phyloP scores from a whole-genome alignment of 2,113 vertebrate genomes.

The Scomber scombrus region DNA sequence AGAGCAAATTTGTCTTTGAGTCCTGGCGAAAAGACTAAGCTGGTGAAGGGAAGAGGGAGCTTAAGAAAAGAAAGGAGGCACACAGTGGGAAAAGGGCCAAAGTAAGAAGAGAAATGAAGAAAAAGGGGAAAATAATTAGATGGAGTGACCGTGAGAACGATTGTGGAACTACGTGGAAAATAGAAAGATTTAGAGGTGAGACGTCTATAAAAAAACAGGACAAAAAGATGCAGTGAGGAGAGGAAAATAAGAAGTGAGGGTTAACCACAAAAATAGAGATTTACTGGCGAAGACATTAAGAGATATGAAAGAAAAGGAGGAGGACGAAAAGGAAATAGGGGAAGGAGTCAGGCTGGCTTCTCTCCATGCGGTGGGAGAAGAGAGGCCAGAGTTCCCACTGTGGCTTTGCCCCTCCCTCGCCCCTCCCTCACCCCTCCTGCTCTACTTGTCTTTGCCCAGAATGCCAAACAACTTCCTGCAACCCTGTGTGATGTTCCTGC shows the following conservation, averaged over 20 bases:
- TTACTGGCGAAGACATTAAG: conserved; percentile 35
- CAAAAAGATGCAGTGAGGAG: background rate
- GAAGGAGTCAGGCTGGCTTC: conserved; percentile 62
- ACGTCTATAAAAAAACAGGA: background rate
- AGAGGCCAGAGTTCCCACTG: conserved; percentile 70
- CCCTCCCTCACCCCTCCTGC: conserved; percentile 54
- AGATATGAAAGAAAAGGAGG: conserved; percentile 24
- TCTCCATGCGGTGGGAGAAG: conserved; percentile 54
- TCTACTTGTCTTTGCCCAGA: conserved; percentile 58
- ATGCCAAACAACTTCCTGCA: conserved; percentile 74
- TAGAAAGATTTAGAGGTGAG: conserved; percentile 48
- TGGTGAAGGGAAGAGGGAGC: conserved; percentile 58
- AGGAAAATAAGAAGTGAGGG: background rate
- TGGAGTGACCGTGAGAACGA: conserved; percentile 51
- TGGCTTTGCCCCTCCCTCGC: conserved; percentile 50
- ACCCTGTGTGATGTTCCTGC: conserved; percentile 63
- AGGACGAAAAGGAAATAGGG: conserved; percentile 6
- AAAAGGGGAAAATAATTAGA: conserved; percentile 53
- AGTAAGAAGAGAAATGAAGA: conserved; percentile 42
- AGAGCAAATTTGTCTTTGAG: conserved; percentile 75
- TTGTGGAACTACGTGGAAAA: background rate
- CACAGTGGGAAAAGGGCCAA: conserved; percentile 33
- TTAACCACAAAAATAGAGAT: conserved; percentile 30
- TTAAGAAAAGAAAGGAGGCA: conserved; percentile 50
- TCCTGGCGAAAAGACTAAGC: conserved; percentile 53